phyloP scores from a whole-genome alignment of 2,797 vertebrate genomes.

The Sebastes oblongus region DNA sequence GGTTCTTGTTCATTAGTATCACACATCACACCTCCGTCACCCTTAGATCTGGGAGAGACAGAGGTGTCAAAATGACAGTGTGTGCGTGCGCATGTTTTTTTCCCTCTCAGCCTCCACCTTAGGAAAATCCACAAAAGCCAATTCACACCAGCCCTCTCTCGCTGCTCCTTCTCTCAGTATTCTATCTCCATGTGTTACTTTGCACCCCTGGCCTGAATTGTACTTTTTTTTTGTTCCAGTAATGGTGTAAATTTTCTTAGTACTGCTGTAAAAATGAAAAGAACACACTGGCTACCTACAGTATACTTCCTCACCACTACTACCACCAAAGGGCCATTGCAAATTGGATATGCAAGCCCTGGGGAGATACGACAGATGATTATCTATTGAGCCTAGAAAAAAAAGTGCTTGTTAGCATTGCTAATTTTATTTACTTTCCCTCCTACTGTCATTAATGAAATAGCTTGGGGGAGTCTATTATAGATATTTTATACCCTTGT shows the following conservation, averaged over 20 bases:
- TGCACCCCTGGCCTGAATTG: slow-evolving; percentile 39
- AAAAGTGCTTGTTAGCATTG: slow-evolving; percentile 16
- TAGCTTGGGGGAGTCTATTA: slow-evolving; percentile 19
- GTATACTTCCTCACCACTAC: neutral
- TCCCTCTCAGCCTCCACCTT: slow-evolving; percentile 45
- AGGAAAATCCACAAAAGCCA: slow-evolving; percentile 66
- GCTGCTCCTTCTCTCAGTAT: slow-evolving; percentile 33
- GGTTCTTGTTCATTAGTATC: slow-evolving; percentile 74
- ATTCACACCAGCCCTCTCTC: slow-evolving; percentile 56
- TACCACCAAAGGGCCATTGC: slow-evolving; percentile 10
- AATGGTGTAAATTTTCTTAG: slow-evolving; percentile 29
- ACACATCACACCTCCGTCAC: slow-evolving; percentile 71
- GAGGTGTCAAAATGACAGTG: slow-evolving; percentile 72
- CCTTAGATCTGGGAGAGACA: slow-evolving; percentile 69
- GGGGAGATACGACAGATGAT: slow-evolving; percentile 8
- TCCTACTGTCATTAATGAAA: slow-evolving; percentile 27
- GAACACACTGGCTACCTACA: neutral
- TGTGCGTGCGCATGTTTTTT: slow-evolving; percentile 26
- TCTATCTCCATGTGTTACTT: slow-evolving; percentile 51
- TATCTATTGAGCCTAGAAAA: slow-evolving; percentile 26
- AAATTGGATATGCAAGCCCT: slow-evolving; percentile 29
- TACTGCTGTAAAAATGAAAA: slow-evolving; percentile 12
- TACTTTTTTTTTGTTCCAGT: neutral
- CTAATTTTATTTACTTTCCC: slow-evolving; percentile 50
- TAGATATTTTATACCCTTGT: slow-evolving; percentile 8